Evolutionary conservation across 2,888 invertebrate species (phyloP), one percentile per base, ranked within the genome.

Genomic region (Helleia helle): DNA sequence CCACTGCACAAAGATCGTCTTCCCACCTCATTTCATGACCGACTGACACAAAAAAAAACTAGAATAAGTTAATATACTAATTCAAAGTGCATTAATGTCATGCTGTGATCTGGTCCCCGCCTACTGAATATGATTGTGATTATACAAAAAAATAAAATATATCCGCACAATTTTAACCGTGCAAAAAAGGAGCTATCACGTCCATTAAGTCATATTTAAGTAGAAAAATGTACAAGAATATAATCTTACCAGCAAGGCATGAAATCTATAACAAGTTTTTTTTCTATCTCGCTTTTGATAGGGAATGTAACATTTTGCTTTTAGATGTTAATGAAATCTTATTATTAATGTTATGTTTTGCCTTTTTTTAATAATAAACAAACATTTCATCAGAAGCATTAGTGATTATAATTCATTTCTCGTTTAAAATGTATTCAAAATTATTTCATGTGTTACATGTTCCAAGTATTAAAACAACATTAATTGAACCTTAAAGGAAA

Each of bases 11-110:
- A n/a, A n/a, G n/a, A n/a, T n/a, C n/a, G n/a, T n/a, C n/a, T n/a
- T n/a, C n/a, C n/a, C n/a, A n/a, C n/a, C n/a, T n/a, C n/a, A n/a
- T n/a, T n/a, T n/a, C n/a, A n/a, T n/a, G n/a, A n/a, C n/a, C n/a
- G n/a, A n/a, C n/a, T n/a, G n/a, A n/a, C n/a, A n/a, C n/a, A n/a
- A 48, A 25, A 44, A 45, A 38, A 40, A 28, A 30, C 25, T 29
- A 43, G 29, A 34, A 40, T 45, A 47, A 46, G 40, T 44, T 48
- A 48, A 46, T 46, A 50, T n/a, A n/a, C n/a, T n/a, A 48, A 30
- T 48, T 46, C n/a, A n/a, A n/a, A 42, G 28, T 29, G 6, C 22
- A 11, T 3, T 12, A 12, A 17, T 11, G 8, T 12, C 34, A 7
- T 34, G 34, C 11, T 18, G 17, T 22, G 30, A 24, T 39, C 30